Percentiles rank a stretch among this genome's conserved stretches.
Evolutionary conservation across 1,140 invertebrate genomes (phyloP).

Genomic region (Heliothis virescens): DNA sequence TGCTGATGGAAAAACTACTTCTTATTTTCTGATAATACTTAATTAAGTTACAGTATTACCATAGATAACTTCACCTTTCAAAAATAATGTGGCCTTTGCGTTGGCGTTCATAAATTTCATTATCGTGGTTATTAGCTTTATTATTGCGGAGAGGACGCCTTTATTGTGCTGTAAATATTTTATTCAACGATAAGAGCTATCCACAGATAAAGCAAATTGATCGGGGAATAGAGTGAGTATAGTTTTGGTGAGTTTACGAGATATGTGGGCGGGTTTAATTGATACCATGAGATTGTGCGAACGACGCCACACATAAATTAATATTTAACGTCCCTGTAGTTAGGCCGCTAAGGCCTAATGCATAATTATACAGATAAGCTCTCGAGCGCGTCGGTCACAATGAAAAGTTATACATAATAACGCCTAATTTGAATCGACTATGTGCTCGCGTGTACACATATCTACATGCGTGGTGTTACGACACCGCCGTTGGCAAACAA

Average conservation of each 20-base stretch:
- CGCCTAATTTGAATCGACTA: conserved; percentile 32
- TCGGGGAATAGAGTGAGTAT: conserved; percentile 64
- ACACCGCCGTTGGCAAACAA: conserved; percentile 57
- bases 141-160: conserved; percentile 76
- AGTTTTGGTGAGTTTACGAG: conserved; percentile 71
- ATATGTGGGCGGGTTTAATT: conserved; percentile 79
- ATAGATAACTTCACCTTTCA: conserved; percentile 23
- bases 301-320: conserved; percentile 70
- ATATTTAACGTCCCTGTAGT: conserved; percentile 72
- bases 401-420: conserved; percentile 50
- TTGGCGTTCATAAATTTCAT: conserved; percentile 62
- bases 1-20: too few relatives aligned
- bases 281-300: conserved; percentile 76
- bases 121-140: conserved; percentile 80
- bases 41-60: background rate
- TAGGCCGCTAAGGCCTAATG: conserved; percentile 65
- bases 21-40: too few relatives aligned
- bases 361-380: conserved; percentile 72
- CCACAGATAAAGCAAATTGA: conserved; percentile 82
- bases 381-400: conserved; percentile 54
- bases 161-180: conserved; percentile 85
- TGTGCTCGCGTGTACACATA: background rate
- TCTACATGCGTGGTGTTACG: conserved; percentile 5
- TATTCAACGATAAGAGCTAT: conserved; percentile 77
- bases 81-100: conserved; percentile 23